Conservation (phyloP, 2,888 invertebrate genomes). For the Phragmatobia fuliginosa region DNA sequence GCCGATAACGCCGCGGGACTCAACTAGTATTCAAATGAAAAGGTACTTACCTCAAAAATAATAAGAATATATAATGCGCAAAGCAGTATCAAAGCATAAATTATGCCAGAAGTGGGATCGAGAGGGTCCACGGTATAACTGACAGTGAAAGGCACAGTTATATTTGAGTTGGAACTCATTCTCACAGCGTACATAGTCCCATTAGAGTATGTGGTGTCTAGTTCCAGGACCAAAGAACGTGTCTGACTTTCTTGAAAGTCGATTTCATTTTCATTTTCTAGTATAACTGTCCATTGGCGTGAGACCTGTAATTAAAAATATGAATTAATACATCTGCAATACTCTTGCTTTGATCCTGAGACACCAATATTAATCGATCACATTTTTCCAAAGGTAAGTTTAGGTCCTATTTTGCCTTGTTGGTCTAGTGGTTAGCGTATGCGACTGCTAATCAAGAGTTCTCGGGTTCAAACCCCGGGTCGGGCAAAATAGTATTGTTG, state of each 20-base stretch:
- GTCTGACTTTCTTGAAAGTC: conserved; percentile 85
- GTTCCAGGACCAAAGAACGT: conserved; percentile 71
- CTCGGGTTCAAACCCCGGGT: too few relatives aligned
- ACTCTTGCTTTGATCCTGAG: too few relatives aligned
- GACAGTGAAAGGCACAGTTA: conserved; percentile 25
- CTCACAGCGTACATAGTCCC: conserved; percentile 11
- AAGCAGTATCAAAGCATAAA: conserved; percentile 23
- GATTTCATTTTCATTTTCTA: conserved; percentile 85
- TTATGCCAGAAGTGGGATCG: conserved; percentile 20
- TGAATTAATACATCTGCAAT: not conserved
- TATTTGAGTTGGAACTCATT: conserved; percentile 13
- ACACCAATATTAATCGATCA: too few relatives aligned
- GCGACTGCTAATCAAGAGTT: too few relatives aligned
- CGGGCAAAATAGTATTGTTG: too few relatives aligned
- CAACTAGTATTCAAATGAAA: too few relatives aligned
- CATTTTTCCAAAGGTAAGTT: too few relatives aligned
- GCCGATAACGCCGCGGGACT: too few relatives aligned
- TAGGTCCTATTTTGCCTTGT: too few relatives aligned
- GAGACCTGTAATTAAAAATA: conserved; percentile 69
- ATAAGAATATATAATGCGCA: conserved; percentile 25
- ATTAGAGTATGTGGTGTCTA: conserved; percentile 42
- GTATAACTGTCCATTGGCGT: conserved; percentile 86
- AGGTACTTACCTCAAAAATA: conserved; percentile 24
- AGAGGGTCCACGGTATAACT: conserved; percentile 26
- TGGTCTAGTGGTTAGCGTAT: too few relatives aligned